Evolutionary conservation across 2,888 invertebrate species (phyloP), one percentile per base, ranked within the genome.

Genomic region (Cotesia congregata): DNA sequence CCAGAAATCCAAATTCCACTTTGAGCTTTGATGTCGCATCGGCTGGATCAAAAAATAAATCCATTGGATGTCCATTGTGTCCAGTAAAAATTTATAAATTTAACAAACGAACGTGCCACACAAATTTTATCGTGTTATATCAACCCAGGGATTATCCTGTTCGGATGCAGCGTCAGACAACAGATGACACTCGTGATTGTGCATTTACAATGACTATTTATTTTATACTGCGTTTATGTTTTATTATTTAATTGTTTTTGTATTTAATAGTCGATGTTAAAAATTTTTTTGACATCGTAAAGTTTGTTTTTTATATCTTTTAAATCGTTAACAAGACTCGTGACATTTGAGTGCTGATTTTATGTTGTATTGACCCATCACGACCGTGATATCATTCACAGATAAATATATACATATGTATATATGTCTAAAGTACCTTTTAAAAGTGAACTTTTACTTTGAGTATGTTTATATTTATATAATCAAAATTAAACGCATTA

Each of bases 351-450:
- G 17, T 40, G 59, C 17, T 69, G 15, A 60, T 71, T 71, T 61
- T 30, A n/a, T 61, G 59, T 30, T 72, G 71, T 61, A 38, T 30
- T 72, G 71, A 72, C 71, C 71, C 38, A 72, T 72, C 71, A 72
- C 62, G 71, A 72, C 30, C 61, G 40, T 68, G 20, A 39, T 1
- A 15, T 39, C n/a, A 72, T 61, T 72, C 61, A 61, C 61, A 61
- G 39, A 30, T 62, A 61, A 15, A 38, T 60, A 39, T 12, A 15
- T n/a, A 38, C 12, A 20, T 38, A 39, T 67, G 17, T 67, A 38
- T 67, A 6, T 7, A 50, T 67, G 38, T n/a, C 30, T 64, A 12
- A 20, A 64, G 50, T 30, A 50, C 30, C 39, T 6, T 67, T 40
- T 69, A 20, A 12, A 72, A 61, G n/a, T 60, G 71, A 72, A 72